phyloP scores from a whole-genome alignment of 2,113 vertebrate species.

The Oophaga pumilio region DNA sequence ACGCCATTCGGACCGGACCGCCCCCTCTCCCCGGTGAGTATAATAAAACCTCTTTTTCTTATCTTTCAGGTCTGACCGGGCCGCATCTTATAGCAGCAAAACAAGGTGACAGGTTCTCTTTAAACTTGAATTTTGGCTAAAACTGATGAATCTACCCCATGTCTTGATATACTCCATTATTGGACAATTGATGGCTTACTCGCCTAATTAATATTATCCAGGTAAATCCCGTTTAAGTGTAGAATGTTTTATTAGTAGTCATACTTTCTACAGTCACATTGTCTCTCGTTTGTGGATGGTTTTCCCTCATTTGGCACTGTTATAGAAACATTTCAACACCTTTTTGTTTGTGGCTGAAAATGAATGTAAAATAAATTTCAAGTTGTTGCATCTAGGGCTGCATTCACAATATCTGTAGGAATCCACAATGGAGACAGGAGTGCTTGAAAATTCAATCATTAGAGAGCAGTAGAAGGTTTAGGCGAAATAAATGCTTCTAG shows the following conservation, averaged over 20 bases:
- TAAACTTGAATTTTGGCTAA: too few relatives aligned
- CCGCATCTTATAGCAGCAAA: too few relatives aligned
- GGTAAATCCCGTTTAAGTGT: not conserved
- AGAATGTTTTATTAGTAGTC: not conserved
- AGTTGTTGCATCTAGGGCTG: not conserved
- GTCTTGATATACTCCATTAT: too few relatives aligned
- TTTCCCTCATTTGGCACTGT: not conserved
- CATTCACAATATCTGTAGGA: not conserved
- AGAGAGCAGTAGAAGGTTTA: not conserved
- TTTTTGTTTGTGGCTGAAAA: not conserved
- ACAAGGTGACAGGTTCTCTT: too few relatives aligned
- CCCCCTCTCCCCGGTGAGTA: too few relatives aligned
- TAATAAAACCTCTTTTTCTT: too few relatives aligned
- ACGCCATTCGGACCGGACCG: too few relatives aligned
- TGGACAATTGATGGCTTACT: not conserved
- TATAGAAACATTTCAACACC: not conserved
- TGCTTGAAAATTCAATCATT: not conserved
- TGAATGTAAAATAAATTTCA: not conserved
- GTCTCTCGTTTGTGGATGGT: not conserved
- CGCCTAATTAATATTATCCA: not conserved
- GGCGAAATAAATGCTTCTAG: constrained; percentile 28
- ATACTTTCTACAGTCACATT: not conserved
- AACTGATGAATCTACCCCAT: too few relatives aligned
- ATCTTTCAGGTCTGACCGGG: too few relatives aligned
- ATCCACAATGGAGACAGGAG: not conserved